Conservation (phyloP, 2,888 invertebrate species). For the Odontocerum albicorne region DNA sequence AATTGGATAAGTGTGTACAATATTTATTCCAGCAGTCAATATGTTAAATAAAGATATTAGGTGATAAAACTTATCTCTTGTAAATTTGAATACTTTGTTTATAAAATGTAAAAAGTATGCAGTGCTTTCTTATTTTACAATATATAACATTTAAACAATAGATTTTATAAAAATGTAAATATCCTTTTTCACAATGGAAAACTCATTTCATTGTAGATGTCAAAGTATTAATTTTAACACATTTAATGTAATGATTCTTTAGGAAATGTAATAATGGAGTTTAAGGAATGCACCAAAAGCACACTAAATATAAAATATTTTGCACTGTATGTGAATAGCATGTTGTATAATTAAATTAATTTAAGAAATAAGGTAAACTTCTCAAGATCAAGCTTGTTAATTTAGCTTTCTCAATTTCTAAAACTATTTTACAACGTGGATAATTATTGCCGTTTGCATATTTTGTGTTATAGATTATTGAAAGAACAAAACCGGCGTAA, state of each 20-base stretch:
- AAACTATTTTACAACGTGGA: no score
- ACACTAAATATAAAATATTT: constrained; percentile 25
- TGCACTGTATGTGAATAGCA: constrained; percentile 24
- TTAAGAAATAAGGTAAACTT: no score
- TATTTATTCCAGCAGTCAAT: no score
- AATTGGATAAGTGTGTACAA: constrained; percentile 12
- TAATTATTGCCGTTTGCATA: no score
- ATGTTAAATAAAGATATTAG: no score
- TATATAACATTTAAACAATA: constrained; percentile 15
- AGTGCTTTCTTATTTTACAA: constrained; percentile 32
- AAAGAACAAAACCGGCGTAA: no score
- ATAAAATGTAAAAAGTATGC: constrained; percentile 26
- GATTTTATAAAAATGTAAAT: constrained; percentile 27
- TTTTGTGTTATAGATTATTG: no score
- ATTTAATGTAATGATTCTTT: constrained; percentile 11
- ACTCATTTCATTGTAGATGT: constrained; percentile 8
- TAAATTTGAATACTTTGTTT: constrained; percentile 4
- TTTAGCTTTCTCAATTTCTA: no score
- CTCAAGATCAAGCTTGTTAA: no score
- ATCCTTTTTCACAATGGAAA: constrained; percentile 11
- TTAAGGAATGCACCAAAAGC: constrained; percentile 32
- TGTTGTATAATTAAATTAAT: no score
- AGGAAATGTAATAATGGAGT: constrained; percentile 25
- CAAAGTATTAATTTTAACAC: constrained; percentile 17
- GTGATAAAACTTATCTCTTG: constrained; percentile 2